Base-by-base conservation (phyloP, 1,140 invertebrate genomes). In the Odontomachus brunneus region DNA sequence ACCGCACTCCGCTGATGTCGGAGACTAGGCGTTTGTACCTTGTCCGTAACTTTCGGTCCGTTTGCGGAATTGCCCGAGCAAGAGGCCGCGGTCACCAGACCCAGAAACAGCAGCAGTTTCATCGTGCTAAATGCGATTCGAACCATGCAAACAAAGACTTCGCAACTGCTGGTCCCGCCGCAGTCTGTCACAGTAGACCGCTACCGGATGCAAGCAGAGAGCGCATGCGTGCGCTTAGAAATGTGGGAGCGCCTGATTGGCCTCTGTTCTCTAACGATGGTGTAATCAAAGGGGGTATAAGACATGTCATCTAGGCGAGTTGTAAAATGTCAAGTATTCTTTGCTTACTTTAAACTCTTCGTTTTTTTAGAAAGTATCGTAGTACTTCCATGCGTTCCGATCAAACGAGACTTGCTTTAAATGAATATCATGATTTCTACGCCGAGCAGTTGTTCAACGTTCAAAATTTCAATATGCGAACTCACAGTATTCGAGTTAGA, bases 11-110 rank as follows among this genome's bases (percentile, higher is more conserved):
- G 65, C 66, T 82, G 15, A 65, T 55, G 63, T 55, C 5, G 19
- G n/a, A 29, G 24, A 51, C 26, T 29, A 19, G 62, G 17, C 53
- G 26, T 55, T 63, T 92, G 93, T 94, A 97, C 97, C 92, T 96
- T 96, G 87, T 97, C 95, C 1, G 97, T 97, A 24, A 97, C 96
- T 96, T 97, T 97, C 22, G 96, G 96, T 59, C 96, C 96, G 0
- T 91, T 89, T 3, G 88, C 91, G 17, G 29, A 62, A 26, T 71
- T 85, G 26, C 57, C 81, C 9, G 81, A 90, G 38, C 85, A 87
- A 51, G 83, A 84, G 7, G 49, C 74, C 0, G 60, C 60, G 26
- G 67, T 73, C 14, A 90, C 51, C 29, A 91, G 12, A 24, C 88
- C 78, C 48, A 92, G 53, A 19, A 91, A 62, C 57, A 90, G 49